Percentiles rank a stretch among this genome's conserved stretches.
phyloP scores from a whole-genome alignment of 2,113 vertebrate species.

The Mustela nigripes region DNA sequence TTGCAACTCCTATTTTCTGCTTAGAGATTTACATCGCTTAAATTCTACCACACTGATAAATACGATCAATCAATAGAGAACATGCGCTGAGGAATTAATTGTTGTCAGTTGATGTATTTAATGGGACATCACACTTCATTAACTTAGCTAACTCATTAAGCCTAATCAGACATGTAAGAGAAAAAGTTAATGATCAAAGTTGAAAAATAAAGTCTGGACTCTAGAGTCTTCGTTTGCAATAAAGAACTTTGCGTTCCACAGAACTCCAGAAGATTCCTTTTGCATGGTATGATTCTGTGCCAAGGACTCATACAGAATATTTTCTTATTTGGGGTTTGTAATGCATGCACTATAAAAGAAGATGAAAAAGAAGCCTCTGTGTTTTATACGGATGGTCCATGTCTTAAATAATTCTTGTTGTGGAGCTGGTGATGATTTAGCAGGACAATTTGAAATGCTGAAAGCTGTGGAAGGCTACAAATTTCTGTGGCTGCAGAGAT shows the following conservation, averaged over 20 bases:
- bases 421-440: background rate
- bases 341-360: background rate
- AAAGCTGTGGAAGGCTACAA: background rate
- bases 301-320: background rate
- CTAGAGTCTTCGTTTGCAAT: conserved; percentile 20
- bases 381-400: background rate
- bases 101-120: conserved; percentile 78
- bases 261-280: conserved; percentile 58
- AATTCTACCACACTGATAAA: conserved; percentile 69
- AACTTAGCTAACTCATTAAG: conserved; percentile 74
- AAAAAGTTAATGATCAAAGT: conserved; percentile 57
- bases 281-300: background rate
- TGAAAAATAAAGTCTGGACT: conserved; percentile 69
- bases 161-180: conserved; percentile 73
- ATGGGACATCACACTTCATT: conserved; percentile 74
- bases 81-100: conserved; percentile 76
- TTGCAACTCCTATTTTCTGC: conserved; percentile 54
- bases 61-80: conserved; percentile 68
- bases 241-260: background rate
- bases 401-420: background rate
- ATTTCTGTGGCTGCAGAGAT: conserved; percentile 2
- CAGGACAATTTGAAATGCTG: background rate
- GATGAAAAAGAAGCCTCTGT: background rate
- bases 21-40: conserved; percentile 62
- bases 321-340: conserved; percentile 5